Evolutionary conservation across 2,797 vertebrate species (phyloP), one percentile per base, ranked within the genome.

Genomic region (Vespertilio murinus): DNA sequence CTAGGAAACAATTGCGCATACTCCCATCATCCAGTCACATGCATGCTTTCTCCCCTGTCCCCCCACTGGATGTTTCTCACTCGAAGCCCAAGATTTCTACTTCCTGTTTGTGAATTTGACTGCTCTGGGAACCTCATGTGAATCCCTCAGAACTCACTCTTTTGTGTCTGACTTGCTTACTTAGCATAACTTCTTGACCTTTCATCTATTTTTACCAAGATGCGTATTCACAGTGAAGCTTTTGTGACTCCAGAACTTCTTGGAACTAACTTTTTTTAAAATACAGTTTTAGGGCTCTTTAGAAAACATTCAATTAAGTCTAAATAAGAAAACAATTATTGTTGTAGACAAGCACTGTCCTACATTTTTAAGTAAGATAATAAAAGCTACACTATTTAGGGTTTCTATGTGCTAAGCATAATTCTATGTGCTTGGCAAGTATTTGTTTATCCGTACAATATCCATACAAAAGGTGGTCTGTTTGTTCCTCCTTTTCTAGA

Each of bases 311-410:
- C 3, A 59, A 82, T 86, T 86, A 86, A 67, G 93, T 56, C 59
- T 90, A 92, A 70, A 92, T 47, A 25, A 73, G 79, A 79, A 79
- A 91, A 42, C 2, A 56, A 67, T 69, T 47, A 71, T 87, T n/a
- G 6, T 22, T 89, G 2, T n/a, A 22, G 52, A 81, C 20, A 82
- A 79, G 71, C 49, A 47, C 14, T 77, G 25, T n/a, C 40, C 3
- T 83, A 47, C 0, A 45, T 33, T 14, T 78, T 52, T 16, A 52
- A 79, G 6, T 45, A 67, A 67, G 69, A 28, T 42, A 86, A 40
- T 28, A 75, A 40, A 25, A 71, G 13, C 22, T 73, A 47, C 30
- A 33, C 23, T 52, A 10, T 11, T 14, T 12, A 54, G n/a, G 30
- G 23, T 54, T 54, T 80, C 45, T 47, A 9, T 75, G 42, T 38